phyloP scores from a whole-genome alignment of 2,888 invertebrate species.

The Melanchra persicariae region DNA sequence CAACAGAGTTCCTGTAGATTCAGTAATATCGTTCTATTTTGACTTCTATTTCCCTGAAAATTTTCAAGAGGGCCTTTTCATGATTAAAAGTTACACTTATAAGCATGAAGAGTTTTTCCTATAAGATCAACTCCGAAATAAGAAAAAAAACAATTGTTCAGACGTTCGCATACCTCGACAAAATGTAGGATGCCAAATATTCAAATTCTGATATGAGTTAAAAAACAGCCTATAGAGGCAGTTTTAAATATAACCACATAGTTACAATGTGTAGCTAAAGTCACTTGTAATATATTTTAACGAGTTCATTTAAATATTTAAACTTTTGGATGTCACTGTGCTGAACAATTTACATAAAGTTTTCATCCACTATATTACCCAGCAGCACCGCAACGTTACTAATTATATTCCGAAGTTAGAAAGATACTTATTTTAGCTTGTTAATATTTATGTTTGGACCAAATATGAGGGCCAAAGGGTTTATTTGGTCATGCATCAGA shows the following conservation, averaged over 20 bases:
- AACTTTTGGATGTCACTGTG: slow-evolving; percentile 41
- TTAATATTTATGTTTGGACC: slow-evolving; percentile 33
- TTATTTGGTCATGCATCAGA: slow-evolving; percentile 5
- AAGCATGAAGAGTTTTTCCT: not conserved
- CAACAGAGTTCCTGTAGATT: too few relatives aligned
- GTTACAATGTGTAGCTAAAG: slow-evolving; percentile 13
- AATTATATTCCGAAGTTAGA: slow-evolving; percentile 44
- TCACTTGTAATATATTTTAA: slow-evolving; percentile 27
- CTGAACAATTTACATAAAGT: slow-evolving; percentile 57
- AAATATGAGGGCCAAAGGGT: slow-evolving; percentile 6
- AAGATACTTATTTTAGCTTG: slow-evolving; percentile 18
- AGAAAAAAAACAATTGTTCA: not conserved
- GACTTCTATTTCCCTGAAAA: too few relatives aligned
- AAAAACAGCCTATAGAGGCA: not conserved
- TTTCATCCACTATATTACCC: slow-evolving; percentile 33
- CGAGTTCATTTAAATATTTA: slow-evolving; percentile 45
- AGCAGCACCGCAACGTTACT: slow-evolving; percentile 30
- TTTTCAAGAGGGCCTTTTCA: too few relatives aligned
- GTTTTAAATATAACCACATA: not conserved
- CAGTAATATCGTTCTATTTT: too few relatives aligned
- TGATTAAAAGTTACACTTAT: not conserved
- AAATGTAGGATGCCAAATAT: not conserved
- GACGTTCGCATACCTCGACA: not conserved
- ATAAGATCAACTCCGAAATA: not conserved
- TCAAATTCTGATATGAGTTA: not conserved